These are phyloP conservation scores for Antheraea yamamai DNA, from an alignment of 2,888 invertebrate species.

Conservation along the genomic window DNA sequence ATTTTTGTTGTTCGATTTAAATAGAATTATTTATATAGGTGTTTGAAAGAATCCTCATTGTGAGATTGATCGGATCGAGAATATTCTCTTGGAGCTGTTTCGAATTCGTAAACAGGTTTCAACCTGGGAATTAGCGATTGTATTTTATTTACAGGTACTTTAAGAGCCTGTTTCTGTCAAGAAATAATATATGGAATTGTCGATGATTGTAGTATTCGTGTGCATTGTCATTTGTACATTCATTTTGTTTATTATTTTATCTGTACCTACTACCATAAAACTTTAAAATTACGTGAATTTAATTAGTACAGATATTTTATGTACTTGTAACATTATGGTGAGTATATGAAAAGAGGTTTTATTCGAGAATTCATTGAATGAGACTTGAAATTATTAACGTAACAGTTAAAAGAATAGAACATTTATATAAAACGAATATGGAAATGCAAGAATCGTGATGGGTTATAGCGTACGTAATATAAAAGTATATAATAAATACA, in stretches of 20 bases:
- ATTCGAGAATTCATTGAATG: background rate
- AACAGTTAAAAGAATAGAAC: background rate
- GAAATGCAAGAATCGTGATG: background rate
- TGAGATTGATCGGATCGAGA: conserved; percentile 36
- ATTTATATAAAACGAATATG: background rate
- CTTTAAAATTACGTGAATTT: background rate
- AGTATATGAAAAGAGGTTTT: background rate
- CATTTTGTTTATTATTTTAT: background rate
- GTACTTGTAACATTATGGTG: background rate
- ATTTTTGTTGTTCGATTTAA: background rate
- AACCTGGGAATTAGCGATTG: conserved; percentile 31
- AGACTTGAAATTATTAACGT: background rate
- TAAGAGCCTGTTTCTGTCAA: conserved; percentile 7
- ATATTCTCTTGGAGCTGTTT: conserved; percentile 32
- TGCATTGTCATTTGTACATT: background rate
- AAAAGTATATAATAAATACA: conserved; percentile 33
- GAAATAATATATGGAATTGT: background rate
- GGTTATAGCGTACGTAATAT: background rate
- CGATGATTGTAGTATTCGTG: background rate
- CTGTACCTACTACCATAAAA: background rate
- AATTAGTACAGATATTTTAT: background rate
- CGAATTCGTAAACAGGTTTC: conserved; percentile 32
- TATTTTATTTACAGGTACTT: conserved; percentile 29
- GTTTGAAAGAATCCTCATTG: conserved; percentile 17
- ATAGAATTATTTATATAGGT: background rate